phyloP scores from a whole-genome alignment of 2,113 vertebrate genomes.

The Rhynchomys soricoides region DNA sequence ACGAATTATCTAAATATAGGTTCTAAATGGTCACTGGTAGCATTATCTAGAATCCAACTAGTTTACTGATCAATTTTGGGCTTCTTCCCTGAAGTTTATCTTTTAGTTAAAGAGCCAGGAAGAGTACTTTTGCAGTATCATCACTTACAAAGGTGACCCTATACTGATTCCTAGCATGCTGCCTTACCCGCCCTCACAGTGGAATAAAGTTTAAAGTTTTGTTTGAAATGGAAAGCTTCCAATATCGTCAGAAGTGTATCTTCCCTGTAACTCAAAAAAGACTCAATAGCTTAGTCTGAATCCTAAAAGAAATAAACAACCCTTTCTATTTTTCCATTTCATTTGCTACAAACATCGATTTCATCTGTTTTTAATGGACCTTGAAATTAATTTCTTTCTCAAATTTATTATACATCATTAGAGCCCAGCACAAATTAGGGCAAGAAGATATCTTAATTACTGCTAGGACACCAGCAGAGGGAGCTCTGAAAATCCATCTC shows the following conservation, averaged over 20 bases:
- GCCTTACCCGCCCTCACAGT: neutral
- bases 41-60: conserved; percentile 23
- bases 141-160: conserved; percentile 31
- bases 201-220: conserved; percentile 59
- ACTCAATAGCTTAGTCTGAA: conserved; percentile 45
- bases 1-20: neutral
- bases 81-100: conserved; percentile 44
- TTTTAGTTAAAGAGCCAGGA: conserved; percentile 28
- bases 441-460: conserved; percentile 38
- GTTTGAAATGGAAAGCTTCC: conserved; percentile 58
- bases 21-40: conserved; percentile 6
- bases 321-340: conserved; percentile 55
- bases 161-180: conserved; percentile 13
- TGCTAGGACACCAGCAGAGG: conserved; percentile 51
- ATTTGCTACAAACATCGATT: conserved; percentile 61
- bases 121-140: conserved; percentile 5
- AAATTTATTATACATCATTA: conserved; percentile 59
- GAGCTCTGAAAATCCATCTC: conserved; percentile 29
- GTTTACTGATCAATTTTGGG: conserved; percentile 30
- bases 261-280: conserved; percentile 39
- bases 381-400: conserved; percentile 70
- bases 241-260: neutral
- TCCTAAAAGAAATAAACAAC: conserved; percentile 66
- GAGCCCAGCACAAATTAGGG: conserved; percentile 38
- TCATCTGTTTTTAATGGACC: conserved; percentile 65